Evolutionary conservation across 2,113 vertebrate genomes (phyloP).

Genomic region (Gallinago paraguaiae): DNA sequence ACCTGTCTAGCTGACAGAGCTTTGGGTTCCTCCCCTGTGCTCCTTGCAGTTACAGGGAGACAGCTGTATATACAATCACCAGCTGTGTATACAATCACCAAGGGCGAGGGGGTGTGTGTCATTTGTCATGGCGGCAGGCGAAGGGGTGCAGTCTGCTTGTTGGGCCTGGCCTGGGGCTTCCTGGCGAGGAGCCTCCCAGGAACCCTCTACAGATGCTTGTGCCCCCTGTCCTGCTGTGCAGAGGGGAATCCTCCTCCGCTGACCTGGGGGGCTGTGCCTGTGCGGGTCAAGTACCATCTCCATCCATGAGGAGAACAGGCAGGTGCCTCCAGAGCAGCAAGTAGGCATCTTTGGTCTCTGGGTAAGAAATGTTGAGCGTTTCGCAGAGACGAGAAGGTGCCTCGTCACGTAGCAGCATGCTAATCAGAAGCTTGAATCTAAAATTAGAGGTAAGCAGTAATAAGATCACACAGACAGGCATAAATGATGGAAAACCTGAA

Average conservation of each 20-base stretch:
- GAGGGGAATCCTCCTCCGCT: not conserved
- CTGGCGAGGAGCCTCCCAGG: accelerated
- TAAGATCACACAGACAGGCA: not conserved
- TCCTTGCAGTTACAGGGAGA: too few species aligned
- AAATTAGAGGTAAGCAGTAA: not conserved
- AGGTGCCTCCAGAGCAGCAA: not conserved
- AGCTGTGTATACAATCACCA: too few species aligned
- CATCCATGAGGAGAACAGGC: too few species aligned
- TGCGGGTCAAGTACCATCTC: accelerated
- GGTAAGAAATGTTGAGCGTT: not conserved
- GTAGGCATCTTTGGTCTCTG: not conserved
- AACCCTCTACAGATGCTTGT: accelerated
- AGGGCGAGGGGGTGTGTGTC: not conserved
- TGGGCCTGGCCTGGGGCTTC: not conserved
- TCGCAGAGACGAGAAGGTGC: not conserved
- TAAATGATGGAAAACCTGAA: not conserved
- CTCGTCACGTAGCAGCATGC: not conserved
- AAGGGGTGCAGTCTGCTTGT: accelerated
- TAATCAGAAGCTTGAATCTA: not conserved
- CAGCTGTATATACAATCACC: too few species aligned
- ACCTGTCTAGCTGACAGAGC: too few species aligned
- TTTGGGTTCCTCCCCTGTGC: too few species aligned
- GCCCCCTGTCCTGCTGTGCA: too few species aligned
- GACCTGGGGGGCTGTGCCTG: accelerated
- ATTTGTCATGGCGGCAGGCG: not conserved